phyloP scores from a whole-genome alignment of 2,113 vertebrate species.

The Pteruthius melanotis region DNA sequence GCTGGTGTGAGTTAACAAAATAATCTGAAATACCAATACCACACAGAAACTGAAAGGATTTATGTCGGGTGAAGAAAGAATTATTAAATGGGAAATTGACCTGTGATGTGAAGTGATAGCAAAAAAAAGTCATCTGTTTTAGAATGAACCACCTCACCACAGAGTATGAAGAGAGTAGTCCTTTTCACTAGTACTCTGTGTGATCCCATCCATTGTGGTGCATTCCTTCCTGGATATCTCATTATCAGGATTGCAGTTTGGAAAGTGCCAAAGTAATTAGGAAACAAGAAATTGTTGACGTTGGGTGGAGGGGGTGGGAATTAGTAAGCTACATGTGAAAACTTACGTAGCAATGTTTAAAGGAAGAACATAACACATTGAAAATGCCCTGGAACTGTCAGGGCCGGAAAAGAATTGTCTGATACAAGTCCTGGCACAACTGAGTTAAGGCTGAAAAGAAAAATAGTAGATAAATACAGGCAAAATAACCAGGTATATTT shows the following conservation, averaged over 20 bases:
- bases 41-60: neutral
- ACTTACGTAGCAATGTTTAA: neutral
- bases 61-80: neutral
- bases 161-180: neutral
- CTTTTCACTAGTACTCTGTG: neutral
- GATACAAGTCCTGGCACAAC: neutral
- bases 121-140: neutral
- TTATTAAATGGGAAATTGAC: neutral
- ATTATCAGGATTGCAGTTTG: neutral
- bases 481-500: conserved; percentile 23
- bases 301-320: neutral
- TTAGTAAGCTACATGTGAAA: conserved; percentile 2
- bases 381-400: neutral
- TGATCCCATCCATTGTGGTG: neutral
- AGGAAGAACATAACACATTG: neutral
- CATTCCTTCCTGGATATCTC: neutral
- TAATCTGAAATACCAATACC: neutral
- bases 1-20: neutral
- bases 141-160: neutral
- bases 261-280: neutral
- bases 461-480: neutral
- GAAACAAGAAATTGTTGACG: neutral
- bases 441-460: neutral
- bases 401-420: neutral
- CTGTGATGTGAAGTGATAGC: neutral